phyloP scores from a whole-genome alignment of 2,797 vertebrate genomes.

The Oreochromis grahami region DNA sequence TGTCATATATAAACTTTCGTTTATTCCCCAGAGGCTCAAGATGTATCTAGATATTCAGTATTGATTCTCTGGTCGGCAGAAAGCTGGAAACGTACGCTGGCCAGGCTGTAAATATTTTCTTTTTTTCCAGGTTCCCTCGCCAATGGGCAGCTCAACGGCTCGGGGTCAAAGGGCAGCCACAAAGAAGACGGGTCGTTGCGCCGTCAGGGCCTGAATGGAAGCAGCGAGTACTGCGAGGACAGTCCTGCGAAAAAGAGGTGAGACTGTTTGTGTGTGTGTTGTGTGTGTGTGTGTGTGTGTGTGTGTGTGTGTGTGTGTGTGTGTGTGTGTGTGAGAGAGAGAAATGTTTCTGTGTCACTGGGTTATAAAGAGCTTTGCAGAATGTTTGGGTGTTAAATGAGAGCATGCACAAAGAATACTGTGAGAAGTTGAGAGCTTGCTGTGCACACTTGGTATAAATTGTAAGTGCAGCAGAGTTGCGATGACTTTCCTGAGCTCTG shows the following conservation, averaged over 20 bases:
- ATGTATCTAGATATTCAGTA: neutral
- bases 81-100: neutral
- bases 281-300: neutral
- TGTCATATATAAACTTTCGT: neutral
- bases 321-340: neutral
- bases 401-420: neutral
- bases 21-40: neutral
- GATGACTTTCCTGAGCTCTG: neutral
- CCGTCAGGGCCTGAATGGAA: conserved; percentile 86
- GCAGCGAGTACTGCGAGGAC: conserved; percentile 90
- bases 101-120: neutral
- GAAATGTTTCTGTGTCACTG: neutral
- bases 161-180: conserved; percentile 82
- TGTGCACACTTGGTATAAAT: neutral
- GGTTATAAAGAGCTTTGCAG: neutral
- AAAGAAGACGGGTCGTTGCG: conserved; percentile 90
- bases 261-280: conserved; percentile 37
- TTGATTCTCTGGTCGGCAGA: neutral
- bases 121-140: conserved; percentile 83
- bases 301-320: neutral
- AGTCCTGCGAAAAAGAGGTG: conserved; percentile 94
- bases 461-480: neutral
- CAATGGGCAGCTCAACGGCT: conserved; percentile 90
- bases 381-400: neutral
- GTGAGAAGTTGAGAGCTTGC: neutral